Evolutionary conservation across 2,113 vertebrate species (phyloP).

Genomic region (Atrichornis clamosus): DNA sequence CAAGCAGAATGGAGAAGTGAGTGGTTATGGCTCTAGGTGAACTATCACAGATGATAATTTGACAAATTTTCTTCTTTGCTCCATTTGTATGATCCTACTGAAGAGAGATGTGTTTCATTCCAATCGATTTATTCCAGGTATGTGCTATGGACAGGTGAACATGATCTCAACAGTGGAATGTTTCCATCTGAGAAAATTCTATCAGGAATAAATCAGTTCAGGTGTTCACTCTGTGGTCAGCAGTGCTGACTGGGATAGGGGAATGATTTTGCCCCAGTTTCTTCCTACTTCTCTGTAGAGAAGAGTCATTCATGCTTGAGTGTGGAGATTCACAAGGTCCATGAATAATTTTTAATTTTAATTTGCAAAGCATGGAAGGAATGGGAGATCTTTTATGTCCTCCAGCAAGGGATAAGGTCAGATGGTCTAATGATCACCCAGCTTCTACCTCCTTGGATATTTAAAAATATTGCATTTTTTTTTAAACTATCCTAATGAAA

Average conservation of each 20-base stretch:
- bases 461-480: background rate
- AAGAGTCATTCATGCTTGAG: background rate
- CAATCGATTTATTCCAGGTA: background rate
- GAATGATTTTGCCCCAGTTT: background rate
- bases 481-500: background rate
- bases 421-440: background rate
- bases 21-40: conserved; percentile 19
- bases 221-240: background rate
- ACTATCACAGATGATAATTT: background rate
- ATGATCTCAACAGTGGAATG: background rate
- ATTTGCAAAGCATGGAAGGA: background rate
- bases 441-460: background rate
- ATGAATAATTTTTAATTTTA: background rate
- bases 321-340: background rate
- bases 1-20: background rate
- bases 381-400: background rate
- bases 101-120: background rate
- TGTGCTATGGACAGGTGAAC: background rate
- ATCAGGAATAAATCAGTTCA: background rate
- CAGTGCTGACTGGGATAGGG: background rate
- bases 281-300: background rate
- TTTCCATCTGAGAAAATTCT: background rate
- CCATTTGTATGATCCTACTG: background rate
- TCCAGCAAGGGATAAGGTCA: background rate
- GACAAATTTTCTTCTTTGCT: background rate